These are phyloP conservation scores for Alfaro cultratus DNA, from an alignment of 2,797 vertebrate genomes.

Conservation along the genomic window DNA sequence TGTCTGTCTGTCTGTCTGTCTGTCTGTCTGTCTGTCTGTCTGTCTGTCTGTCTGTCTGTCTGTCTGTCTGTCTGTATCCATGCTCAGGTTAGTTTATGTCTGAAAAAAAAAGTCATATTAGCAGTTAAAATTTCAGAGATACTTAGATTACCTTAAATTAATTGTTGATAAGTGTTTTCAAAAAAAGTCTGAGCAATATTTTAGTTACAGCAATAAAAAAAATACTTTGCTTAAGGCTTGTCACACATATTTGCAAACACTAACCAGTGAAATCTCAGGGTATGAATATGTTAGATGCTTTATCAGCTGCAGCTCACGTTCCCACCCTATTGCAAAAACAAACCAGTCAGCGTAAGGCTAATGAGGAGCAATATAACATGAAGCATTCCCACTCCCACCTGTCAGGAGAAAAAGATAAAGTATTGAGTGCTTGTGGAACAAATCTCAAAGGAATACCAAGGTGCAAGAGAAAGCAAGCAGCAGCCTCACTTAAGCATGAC, in stretches of 20 bases:
- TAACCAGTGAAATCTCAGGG: constrained; percentile 22
- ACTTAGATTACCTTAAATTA: neutral
- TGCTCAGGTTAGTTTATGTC: no score
- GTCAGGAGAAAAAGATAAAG: constrained; percentile 26
- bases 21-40: no score
- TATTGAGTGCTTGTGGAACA: constrained; percentile 1
- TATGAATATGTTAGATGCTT: constrained; percentile 10
- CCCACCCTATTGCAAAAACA: constrained; percentile 66
- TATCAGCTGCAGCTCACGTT: constrained; percentile 47
- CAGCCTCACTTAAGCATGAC: constrained; percentile 48
- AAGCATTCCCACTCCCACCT: constrained; percentile 37
- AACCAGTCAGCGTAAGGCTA: constrained; percentile 59
- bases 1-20: no score
- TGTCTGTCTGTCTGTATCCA: no score
- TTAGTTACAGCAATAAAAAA: neutral
- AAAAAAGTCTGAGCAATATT: neutral
- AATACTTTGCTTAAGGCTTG: neutral
- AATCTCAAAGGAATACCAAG: constrained; percentile 44
- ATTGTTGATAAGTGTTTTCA: neutral
- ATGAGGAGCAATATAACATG: constrained; percentile 45
- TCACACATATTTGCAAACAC: neutral
- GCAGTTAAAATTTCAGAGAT: neutral
- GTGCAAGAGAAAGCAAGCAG: constrained; percentile 10
- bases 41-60: no score
- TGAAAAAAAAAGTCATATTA: neutral